Evolutionary conservation across 2,888 invertebrate genomes (phyloP), one percentile per base, ranked within the genome.

Genomic region (Cyrtodaria siliqua): DNA sequence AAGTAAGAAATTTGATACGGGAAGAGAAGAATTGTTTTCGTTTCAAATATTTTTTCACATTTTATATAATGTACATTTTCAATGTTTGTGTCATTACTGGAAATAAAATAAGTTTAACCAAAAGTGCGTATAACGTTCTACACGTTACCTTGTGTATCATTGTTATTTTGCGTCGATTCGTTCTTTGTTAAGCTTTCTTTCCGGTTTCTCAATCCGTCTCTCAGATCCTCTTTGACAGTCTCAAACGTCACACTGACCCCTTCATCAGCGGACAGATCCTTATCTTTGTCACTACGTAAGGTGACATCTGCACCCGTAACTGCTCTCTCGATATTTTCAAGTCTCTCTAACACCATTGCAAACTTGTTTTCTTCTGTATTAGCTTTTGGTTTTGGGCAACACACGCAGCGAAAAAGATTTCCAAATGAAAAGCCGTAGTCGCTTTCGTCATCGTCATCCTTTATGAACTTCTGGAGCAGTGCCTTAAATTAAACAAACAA

Each of bases 401-500:
- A 89, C 16, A 89, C 55, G 68, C 90, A 90, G 8, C 76, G 77
- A 74, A 87, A 89, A 4, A 89, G 80, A 59, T 90, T 88, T 40
- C 88, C 89, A 55, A 88, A 89, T 16, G 87, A 86, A 47, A 88
- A 86, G 0, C 85, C 83, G 64, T 88, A 89, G 49, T 87, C 87
- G 40, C 88, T 89, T 26, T 84, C 86, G 26, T 79, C 79, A 9
- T 81, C 74, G 40, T 71, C 72, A 14, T 72, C 57, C 20, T 63
- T 70, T 0, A 69, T 74, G 52, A 88, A 86, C 33, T 82, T 80
- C 44, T 83, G 80, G 14, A 86, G 66, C 29, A 88, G 64, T 0
- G 85, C 73, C 75, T 85, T 55, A 33, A 57, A 20, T 42, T 55
- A 24, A 56, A 18, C 3, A 16, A 20, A 38, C 40, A 38, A 12